These are phyloP conservation scores for Vulpes vulpes DNA, from an alignment of 2,113 vertebrate species.

Conservation along the genomic window DNA sequence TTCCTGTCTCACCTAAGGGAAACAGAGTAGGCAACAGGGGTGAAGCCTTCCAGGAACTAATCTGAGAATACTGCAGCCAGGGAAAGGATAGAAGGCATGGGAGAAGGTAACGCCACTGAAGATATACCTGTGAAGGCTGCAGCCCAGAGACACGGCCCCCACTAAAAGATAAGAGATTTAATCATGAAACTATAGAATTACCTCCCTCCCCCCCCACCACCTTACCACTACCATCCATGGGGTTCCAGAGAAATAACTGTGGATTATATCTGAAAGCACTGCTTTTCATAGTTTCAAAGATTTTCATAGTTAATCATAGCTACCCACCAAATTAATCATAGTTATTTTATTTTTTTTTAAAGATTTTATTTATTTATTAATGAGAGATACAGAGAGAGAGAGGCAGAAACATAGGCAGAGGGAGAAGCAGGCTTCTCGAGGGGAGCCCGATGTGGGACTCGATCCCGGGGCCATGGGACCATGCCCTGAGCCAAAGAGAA, in stretches of 20 bases:
- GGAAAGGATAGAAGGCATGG: background rate
- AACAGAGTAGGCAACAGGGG: background rate
- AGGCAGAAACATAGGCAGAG: no score
- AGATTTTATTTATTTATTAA: no score
- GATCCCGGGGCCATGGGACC: no score
- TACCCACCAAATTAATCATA: no score
- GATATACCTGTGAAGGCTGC: background rate
- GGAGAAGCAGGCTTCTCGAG: no score
- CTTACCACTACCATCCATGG: background rate
- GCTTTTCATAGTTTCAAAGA: no score
- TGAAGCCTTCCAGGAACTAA: background rate
- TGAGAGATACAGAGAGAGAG: no score
- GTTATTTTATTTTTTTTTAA: no score
- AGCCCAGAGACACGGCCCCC: background rate
- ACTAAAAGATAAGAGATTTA: background rate
- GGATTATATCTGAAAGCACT: background rate
- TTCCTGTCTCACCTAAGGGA: background rate
- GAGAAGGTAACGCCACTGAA: background rate
- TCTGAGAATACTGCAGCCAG: background rate
- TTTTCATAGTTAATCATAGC: no score
- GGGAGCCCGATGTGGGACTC: no score
- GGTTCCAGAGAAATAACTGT: background rate
- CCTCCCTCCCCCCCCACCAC: background rate
- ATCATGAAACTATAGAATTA: background rate
- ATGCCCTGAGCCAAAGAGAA: no score